phyloP scores from a whole-genome alignment of 2,113 vertebrate species.

The Indicator maculatus region DNA sequence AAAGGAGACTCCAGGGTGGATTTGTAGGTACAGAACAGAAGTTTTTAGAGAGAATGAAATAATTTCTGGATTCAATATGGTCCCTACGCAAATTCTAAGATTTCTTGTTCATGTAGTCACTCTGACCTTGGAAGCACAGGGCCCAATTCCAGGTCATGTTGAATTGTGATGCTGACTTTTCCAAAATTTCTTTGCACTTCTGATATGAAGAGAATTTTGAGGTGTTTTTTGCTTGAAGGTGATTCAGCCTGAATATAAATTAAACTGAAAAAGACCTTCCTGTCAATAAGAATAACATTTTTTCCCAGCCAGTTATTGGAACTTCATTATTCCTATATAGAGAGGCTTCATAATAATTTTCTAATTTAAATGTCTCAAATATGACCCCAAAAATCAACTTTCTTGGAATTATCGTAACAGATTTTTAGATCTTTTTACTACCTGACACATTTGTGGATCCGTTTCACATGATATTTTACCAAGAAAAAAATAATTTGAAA shows the following conservation, averaged over 20 bases:
- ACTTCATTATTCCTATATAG: neutral
- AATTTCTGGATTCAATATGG: neutral
- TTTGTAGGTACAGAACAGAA: neutral
- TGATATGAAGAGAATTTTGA: slow-evolving; percentile 1
- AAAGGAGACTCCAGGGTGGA: neutral
- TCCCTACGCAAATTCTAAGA: neutral
- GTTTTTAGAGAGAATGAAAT: neutral
- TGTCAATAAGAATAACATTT: neutral
- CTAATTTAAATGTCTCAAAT: neutral
- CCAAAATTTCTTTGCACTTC: slow-evolving; percentile 6
- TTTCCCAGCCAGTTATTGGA: neutral
- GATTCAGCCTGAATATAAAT: neutral
- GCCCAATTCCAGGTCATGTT: neutral
- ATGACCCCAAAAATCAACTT: neutral
- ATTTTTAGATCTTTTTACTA: neutral
- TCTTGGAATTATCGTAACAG: neutral
- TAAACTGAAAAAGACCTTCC: neutral
- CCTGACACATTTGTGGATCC: neutral
- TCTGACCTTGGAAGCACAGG: slow-evolving; percentile 5
- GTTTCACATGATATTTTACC: neutral
- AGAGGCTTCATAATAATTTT: neutral
- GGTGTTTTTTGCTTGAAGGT: neutral
- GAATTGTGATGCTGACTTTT: neutral
- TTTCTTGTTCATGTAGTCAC: neutral
- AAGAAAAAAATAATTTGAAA: neutral